Base-by-base conservation (phyloP, 2,888 invertebrate genomes). In the Caenorhabditis macrosperma region DNA sequence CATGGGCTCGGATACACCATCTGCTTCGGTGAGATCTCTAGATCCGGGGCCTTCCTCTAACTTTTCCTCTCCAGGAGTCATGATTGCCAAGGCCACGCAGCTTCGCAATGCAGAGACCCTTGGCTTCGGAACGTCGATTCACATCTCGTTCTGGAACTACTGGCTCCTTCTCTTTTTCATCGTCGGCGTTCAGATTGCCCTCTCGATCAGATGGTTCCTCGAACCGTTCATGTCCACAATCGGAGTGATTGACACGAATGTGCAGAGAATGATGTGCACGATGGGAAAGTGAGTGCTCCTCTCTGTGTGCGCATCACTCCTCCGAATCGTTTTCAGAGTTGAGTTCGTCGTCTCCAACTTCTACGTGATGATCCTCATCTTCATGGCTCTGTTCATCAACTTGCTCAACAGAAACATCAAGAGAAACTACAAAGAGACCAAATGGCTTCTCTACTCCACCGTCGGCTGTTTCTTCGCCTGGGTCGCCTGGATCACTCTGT, bases 351-450 rank as follows among this genome's bases (percentile, higher is more conserved):
- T 85, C 12, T 85, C 86, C 24, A 86, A 88, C 67, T 79, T 80
- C 75, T 86, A 90, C 81, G 86, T 85, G 15, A 78, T 88, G 66
- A 79, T 90, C 46, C 85, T 90, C 33, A 85, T 90, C 26, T 72
- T 85, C 3, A 71, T 90, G 72, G 86, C 88, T n/a, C 80, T 90
- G 24, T 86, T 88, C 78, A 77, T 90, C 59, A 88, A 87, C 55
- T 68, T 82, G 22, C 78, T 85, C 38, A 89, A 89, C 54, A 71
- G 89, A 22, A 88, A 89, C 60, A 88, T 90, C 81, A 89, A 89
- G 72, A 83, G 90, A 33, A 90, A 90, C 76, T 90, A 90, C 79
- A 89, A 90, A 84, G 90, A 90, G 78, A 87, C 90, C 38, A 89
- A 89, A 55, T 89, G 89, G 89, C 76, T 90, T 30, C 85, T 89